These are phyloP conservation scores for Eidolon dupreanum DNA, from an alignment of 2,797 vertebrate genomes.

Conservation along the genomic window DNA sequence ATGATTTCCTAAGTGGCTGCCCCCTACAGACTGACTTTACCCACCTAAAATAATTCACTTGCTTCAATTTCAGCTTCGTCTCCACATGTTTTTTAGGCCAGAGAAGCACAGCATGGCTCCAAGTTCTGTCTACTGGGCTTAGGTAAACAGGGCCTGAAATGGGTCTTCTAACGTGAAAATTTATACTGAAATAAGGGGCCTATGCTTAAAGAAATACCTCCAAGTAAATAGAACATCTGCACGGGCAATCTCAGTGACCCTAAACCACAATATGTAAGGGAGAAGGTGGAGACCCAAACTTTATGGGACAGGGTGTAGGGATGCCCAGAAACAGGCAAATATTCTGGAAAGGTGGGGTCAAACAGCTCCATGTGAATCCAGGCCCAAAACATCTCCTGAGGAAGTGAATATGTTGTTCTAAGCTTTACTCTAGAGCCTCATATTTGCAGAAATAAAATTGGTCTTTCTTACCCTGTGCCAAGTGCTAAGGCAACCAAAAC, in stretches of 20 bases:
- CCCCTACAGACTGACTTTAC: not conserved
- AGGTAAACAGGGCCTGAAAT: not conserved
- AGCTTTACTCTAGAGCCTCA: not conserved
- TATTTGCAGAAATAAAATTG: not conserved
- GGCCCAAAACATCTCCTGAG: not conserved
- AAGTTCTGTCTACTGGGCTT: not conserved
- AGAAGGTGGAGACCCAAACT: not conserved
- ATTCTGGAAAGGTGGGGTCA: not conserved
- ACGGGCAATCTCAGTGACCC: not conserved
- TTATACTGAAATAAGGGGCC: not conserved
- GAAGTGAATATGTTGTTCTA: not conserved
- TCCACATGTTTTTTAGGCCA: not conserved
- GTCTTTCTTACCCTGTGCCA: not conserved
- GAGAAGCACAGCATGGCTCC: not conserved
- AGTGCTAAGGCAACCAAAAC: not conserved
- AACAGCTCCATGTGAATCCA: not conserved
- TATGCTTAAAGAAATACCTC: not conserved
- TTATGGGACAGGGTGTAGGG: not conserved
- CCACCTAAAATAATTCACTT: not conserved
- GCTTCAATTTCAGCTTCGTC: not conserved
- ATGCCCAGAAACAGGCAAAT: not conserved
- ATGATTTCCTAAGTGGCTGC: not conserved
- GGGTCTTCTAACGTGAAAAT: not conserved
- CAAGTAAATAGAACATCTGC: not conserved
- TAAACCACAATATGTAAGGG: not conserved